phyloP scores from a whole-genome alignment of 2,888 invertebrate species.

The Branchipolynoe longqiensis region DNA sequence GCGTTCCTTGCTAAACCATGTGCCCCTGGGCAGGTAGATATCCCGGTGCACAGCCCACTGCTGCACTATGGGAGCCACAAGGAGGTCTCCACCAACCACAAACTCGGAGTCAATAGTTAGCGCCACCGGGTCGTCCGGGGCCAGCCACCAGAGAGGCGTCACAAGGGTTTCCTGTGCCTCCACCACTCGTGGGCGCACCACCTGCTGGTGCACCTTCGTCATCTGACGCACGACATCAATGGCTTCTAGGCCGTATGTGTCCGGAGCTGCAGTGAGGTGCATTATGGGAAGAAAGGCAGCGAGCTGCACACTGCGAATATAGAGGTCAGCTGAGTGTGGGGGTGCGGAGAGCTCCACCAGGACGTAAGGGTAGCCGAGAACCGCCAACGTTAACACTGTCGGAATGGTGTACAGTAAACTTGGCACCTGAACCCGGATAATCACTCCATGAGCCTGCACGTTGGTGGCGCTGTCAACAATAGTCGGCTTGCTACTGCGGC shows the following conservation, averaged over 20 bases:
- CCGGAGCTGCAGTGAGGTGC: slow-evolving; percentile 87
- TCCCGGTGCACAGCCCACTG: slow-evolving; percentile 88
- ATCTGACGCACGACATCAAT: slow-evolving; percentile 69
- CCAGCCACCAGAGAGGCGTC: slow-evolving; percentile 91
- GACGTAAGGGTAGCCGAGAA: slow-evolving; percentile 89
- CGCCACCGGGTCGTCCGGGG: slow-evolving; percentile 90
- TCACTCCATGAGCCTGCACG: background rate
- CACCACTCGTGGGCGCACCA: slow-evolving; percentile 59
- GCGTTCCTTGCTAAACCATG: background rate
- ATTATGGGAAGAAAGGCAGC: slow-evolving; percentile 95
- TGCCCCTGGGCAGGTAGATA: slow-evolving; percentile 92
- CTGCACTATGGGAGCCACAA: slow-evolving; percentile 92
- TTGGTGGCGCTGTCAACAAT: background rate
- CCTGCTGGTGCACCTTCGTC: slow-evolving; percentile 56
- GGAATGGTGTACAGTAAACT: background rate
- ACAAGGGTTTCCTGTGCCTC: slow-evolving; percentile 86
- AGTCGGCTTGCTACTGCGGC: background rate
- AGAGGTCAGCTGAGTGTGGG: slow-evolving; percentile 81
- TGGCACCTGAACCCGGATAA: background rate
- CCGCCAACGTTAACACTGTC: slow-evolving; percentile 66
- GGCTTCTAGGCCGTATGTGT: slow-evolving; percentile 80
- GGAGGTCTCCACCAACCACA: slow-evolving; percentile 92
- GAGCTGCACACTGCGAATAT: slow-evolving; percentile 91
- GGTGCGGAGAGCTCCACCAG: slow-evolving; percentile 88
- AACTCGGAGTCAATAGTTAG: slow-evolving; percentile 92